Evolutionary conservation across 2,888 invertebrate genomes (phyloP), one percentile per base, ranked within the genome.

Genomic region (Pardosa pseudoannulata): DNA sequence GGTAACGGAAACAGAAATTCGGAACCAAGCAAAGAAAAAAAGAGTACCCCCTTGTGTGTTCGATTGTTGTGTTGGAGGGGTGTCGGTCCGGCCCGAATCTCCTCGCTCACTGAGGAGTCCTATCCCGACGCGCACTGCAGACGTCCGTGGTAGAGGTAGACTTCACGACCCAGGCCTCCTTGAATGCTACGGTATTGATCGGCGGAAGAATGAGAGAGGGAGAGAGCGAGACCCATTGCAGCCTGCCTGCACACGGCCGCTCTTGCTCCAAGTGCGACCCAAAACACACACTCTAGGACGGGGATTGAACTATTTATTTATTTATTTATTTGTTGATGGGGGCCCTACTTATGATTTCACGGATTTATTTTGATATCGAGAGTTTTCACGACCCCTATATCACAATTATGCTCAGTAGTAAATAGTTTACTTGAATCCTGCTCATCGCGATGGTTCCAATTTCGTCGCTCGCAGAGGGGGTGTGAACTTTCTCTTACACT

Each of bases 81-180:
- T 75, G 75, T 64, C 46, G 83, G 83, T 85, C 73, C 83, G 78
- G 78, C 73, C 83, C 76, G 32, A 64, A 76, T 64, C 76, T 76
- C 71, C 65, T 72, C 78, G 39, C 82, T 71, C 36, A 73, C 76
- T 85, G 78, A 78, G 56, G 83, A 73, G 73, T 32, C 73, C 83
- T 73, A 27, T 85, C 72, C 83, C 67, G 31, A 73, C 83, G 83
- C 83, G 83, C 83, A 85, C 83, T 85, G 83, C 83, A 85, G 83
- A 83, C 83, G 72, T 83, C 36, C 73, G 67, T 64, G 81, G 83
- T 83, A 83, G 83, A 83, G 78, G 83, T 83, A 83, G 73, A 83
- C 73, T 36, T 67, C 19, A 28, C 70, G 76, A 76, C 71, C 73
- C 73, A 78, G 73, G 73, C 83, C 73, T 76, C 64, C 76, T 83